Base-by-base conservation (phyloP, 1,140 invertebrate genomes). In the Brachionus asplanchnoidis region DNA sequence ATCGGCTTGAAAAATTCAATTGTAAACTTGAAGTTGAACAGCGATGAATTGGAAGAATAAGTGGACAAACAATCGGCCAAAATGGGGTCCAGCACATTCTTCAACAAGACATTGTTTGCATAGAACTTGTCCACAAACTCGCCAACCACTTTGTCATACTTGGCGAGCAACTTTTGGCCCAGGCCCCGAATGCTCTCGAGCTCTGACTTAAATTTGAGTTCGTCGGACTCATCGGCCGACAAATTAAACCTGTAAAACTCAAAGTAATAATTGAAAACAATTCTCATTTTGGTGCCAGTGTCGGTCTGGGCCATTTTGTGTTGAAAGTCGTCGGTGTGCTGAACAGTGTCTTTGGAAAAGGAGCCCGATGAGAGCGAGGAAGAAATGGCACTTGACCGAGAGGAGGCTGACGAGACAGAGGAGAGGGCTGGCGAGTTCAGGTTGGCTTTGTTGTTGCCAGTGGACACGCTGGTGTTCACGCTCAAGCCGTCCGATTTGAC, bases 261-360 rank as follows among this genome's bases (percentile, higher is more conserved):
- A 77, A 26, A 77, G n/a, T 77, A 77, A 50, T 50, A 77, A 77
- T 77, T 77, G 26, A 77, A 77, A 23, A n/a, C n/a, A 50, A 77
- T 50, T 50, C 20, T 28, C 46, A 32, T 77, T 14, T 23, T 50
- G 1, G 36, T 6, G 20, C 9, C 4, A 11, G 12, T 23, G 8
- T 75, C 40, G 3, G 4, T 9, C 0, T 40, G 11, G 20, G 11
- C 9, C 2, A 73, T 42, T 12, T 42, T 42, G 17, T 8, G n/a
- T n/a, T n/a, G 11, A 1, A 40, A 9, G n/a, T 73, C 65, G 14
- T 68, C 66, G 23, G 3, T 73, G 3, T 17, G n/a, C 0, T 40
- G 68, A 17, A 23, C 42, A 0, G 32, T 6, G 32, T 77, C 73
- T 46, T 77, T 77, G 20, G 44, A 77, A 77, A 77, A 77, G 7